phyloP scores from a whole-genome alignment of 1,140 invertebrate genomes.

The Drosophila insularis region DNA sequence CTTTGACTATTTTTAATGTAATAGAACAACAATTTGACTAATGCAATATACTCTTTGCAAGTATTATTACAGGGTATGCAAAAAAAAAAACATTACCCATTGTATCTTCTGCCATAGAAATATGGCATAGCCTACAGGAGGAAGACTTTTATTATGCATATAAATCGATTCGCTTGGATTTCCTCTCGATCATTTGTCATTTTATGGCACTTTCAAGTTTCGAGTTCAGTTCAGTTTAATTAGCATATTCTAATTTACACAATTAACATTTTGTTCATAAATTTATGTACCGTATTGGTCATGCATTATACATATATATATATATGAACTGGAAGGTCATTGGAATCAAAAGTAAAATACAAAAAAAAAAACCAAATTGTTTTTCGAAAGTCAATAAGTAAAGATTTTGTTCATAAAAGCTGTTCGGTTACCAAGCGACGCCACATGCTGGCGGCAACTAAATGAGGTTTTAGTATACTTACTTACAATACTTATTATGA shows the following conservation, averaged over 20 bases:
- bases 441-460: constrained; percentile 34
- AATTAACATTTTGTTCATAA: constrained; percentile 68
- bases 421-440: constrained; percentile 43
- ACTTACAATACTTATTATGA: constrained; percentile 42
- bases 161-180: constrained; percentile 22
- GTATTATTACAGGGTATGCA: background rate
- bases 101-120: background rate
- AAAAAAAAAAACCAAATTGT: constrained; percentile 29
- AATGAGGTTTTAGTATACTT: constrained; percentile 41
- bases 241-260: constrained; percentile 63
- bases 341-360: constrained; percentile 11
- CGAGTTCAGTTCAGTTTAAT: constrained; percentile 62
- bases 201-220: constrained; percentile 46
- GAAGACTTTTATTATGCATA: constrained; percentile 2
- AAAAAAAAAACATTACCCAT: background rate
- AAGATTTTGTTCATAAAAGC: constrained; percentile 40
- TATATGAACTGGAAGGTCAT: constrained; percentile 35
- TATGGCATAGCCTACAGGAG: background rate
- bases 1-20: too few relatives aligned
- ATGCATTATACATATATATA: constrained; percentile 19
- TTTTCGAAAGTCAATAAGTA: constrained; percentile 52
- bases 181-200: constrained; percentile 40
- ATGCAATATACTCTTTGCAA: background rate
- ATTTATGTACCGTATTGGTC: constrained; percentile 25
- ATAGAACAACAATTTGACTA: too few relatives aligned